phyloP scores from a whole-genome alignment of 2,888 invertebrate species.

The Lingula anatina region DNA sequence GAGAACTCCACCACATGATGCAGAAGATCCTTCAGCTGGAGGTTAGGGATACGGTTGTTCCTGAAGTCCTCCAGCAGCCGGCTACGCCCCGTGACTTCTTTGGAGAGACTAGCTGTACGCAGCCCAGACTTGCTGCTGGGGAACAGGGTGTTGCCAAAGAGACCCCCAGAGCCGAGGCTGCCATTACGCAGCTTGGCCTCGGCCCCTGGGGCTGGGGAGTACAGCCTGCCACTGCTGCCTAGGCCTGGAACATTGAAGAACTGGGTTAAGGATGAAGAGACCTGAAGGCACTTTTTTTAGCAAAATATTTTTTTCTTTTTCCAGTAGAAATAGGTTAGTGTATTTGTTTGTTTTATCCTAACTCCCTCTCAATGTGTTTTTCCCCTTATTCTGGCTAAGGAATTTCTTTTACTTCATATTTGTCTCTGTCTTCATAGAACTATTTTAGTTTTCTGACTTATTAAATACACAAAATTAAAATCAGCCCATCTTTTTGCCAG shows the following conservation, averaged over 20 bases:
- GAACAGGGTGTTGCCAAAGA: conserved; percentile 22
- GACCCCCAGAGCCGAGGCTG: conserved; percentile 24
- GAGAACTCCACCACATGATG: conserved; percentile 99
- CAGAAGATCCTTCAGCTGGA: conserved; percentile 80
- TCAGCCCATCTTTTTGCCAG: no score
- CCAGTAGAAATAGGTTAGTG: no score
- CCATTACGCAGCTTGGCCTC: conserved; percentile 68
- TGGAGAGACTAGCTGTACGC: conserved; percentile 35
- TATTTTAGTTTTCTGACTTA: no score
- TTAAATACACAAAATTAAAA: no score
- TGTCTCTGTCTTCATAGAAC: no score
- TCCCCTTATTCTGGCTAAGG: no score
- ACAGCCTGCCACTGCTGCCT: conserved; percentile 59
- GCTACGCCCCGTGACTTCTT: conserved; percentile 61
- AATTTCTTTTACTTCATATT: not conserved
- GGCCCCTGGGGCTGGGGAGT: conserved; percentile 83
- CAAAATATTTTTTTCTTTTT: no score
- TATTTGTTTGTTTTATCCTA: no score
- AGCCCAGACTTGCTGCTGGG: conserved; percentile 6
- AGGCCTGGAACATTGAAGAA: conserved; percentile 21
- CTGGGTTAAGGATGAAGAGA: no score
- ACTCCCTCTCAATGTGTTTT: no score
- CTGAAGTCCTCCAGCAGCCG: conserved; percentile 90
- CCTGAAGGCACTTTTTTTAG: no score
- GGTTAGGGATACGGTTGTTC: conserved; percentile 56